Percentiles rank a stretch among this genome's conserved stretches.
These are phyloP conservation scores for Morone saxatilis DNA, from an alignment of 2,113 vertebrate genomes.

Conservation along the genomic window DNA sequence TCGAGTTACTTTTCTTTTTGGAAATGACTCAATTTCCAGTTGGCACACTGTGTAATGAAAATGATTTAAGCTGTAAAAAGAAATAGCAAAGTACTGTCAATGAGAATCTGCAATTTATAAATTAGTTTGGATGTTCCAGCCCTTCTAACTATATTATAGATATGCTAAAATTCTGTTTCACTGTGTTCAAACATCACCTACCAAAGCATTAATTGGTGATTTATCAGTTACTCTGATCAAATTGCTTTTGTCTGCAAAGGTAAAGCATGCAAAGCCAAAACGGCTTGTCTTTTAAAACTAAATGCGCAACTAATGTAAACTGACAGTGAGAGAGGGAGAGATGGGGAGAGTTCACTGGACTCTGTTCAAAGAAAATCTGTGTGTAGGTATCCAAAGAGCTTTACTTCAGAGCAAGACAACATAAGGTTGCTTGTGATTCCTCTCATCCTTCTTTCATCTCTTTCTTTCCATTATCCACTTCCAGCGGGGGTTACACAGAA, in stretches of 20 bases:
- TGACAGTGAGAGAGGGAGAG: background rate
- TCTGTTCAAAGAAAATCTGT: conserved; percentile 46
- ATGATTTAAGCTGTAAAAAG: background rate
- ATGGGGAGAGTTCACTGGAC: conserved; percentile 15
- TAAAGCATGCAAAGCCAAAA: conserved; percentile 41
- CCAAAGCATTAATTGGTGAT: background rate
- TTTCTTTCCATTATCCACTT: conserved; percentile 62
- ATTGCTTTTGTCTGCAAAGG: conserved; percentile 33
- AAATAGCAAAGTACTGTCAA: background rate
- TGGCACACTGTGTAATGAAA: background rate
- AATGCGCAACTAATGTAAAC: conserved; percentile 30
- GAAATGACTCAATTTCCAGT: background rate
- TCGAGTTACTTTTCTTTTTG: background rate
- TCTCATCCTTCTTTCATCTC: conserved; percentile 60
- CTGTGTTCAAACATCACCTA: conserved; percentile 15
- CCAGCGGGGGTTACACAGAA: conserved; percentile 41
- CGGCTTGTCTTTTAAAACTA: conserved; percentile 23
- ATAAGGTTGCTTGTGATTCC: conserved; percentile 52
- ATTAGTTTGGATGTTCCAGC: background rate
- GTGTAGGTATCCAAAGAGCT: conserved; percentile 46
- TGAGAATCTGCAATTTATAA: background rate
- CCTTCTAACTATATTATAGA: background rate
- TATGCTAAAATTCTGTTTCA: conserved; percentile 25
- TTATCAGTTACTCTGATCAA: conserved; percentile 17
- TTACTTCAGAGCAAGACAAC: conserved; percentile 52